Evolutionary conservation across 2,888 invertebrate genomes (phyloP).

Genomic region (Cephus runcator): DNA sequence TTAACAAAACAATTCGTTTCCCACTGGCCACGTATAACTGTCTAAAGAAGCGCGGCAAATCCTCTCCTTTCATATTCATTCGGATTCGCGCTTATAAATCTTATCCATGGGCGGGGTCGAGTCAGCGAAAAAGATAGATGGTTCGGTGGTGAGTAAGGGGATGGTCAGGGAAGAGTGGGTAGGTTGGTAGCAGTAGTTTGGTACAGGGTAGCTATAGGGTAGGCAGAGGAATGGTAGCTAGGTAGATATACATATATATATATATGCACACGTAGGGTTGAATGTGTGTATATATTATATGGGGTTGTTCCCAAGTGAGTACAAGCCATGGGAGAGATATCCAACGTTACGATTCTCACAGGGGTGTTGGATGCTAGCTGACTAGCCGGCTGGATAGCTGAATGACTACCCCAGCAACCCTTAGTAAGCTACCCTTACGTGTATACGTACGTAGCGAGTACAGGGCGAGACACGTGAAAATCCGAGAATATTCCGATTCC

Average conservation of each 20-base stretch:
- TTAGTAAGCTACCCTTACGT: constrained; percentile 30
- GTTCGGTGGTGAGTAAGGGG: constrained; percentile 13
- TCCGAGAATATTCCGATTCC: background rate
- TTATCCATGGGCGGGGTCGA: constrained; percentile 22
- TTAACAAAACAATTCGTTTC: background rate
- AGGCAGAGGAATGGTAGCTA: constrained; percentile 6
- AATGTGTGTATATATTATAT: background rate
- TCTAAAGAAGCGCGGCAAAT: background rate
- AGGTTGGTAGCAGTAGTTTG: constrained; percentile 11
- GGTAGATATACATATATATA: background rate
- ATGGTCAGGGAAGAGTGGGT: constrained; percentile 2
- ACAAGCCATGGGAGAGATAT: constrained; percentile 32
- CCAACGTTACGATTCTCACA: constrained; percentile 41
- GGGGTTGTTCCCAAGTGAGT: background rate
- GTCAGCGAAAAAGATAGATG: constrained; percentile 39
- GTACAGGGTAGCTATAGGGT: constrained; percentile 13
- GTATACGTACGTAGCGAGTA: background rate
- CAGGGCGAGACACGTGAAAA: background rate
- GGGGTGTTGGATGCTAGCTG: constrained; percentile 35
- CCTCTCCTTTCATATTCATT: constrained; percentile 18
- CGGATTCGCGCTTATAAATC: constrained; percentile 25
- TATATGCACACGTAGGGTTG: background rate
- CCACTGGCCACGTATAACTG: background rate
- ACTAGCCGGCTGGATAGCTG: constrained; percentile 28
- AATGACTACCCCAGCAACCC: constrained; percentile 9